A percentile compares a stretch with the other conserved stretches of the same genome.
phyloP scores from a whole-genome alignment of 2,797 vertebrate species.

The Anas bernieri region DNA sequence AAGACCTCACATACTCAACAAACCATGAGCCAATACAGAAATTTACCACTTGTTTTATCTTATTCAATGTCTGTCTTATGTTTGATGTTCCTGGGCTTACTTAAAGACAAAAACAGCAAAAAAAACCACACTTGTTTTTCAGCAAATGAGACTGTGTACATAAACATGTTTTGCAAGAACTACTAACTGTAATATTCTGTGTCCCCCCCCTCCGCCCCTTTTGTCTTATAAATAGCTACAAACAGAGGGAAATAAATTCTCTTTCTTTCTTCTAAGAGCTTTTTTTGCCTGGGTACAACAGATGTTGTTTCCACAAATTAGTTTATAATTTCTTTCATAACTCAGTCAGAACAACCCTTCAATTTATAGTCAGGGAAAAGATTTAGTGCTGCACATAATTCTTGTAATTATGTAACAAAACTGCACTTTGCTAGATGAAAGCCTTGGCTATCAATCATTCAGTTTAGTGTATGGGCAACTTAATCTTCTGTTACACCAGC shows the following conservation, averaged over 20 bases:
- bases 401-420: constrained; percentile 79
- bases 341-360: constrained; percentile 78
- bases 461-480: constrained; percentile 70
- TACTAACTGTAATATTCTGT: neutral
- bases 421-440: constrained; percentile 72
- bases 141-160: neutral
- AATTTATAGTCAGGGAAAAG: constrained; percentile 75
- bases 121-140: neutral
- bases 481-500: constrained; percentile 73
- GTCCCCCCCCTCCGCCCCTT: neutral
- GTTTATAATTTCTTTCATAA: constrained; percentile 81
- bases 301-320: constrained; percentile 80
- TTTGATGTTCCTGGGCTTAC: neutral
- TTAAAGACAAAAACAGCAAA: neutral
- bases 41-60: neutral
- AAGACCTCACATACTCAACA: neutral
- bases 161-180: constrained; percentile 42
- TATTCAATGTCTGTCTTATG: neutral
- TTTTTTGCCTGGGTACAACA: constrained; percentile 64
- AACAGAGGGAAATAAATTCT: constrained; percentile 64
- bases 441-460: constrained; percentile 70
- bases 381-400: constrained; percentile 73
- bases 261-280: constrained; percentile 53
- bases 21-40: neutral
- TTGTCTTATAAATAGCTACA: constrained; percentile 65